Percentiles rank a stretch among this genome's conserved stretches.
Conservation (phyloP, 2,888 invertebrate genomes). For the Ashinkailepas kermadecensis region DNA sequence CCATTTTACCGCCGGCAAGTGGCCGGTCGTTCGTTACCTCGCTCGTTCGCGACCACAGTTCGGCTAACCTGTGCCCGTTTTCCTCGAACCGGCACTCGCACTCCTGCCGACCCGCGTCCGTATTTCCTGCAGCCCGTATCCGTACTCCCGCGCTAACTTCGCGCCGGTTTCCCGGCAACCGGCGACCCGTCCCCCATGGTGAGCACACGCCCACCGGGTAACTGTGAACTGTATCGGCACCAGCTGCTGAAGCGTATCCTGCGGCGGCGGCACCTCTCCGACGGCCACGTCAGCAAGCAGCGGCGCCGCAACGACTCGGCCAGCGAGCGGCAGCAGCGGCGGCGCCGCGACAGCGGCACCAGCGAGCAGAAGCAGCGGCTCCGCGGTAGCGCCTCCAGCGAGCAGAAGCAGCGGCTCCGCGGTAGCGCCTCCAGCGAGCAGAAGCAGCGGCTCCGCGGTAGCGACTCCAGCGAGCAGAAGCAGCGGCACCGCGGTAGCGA, state of each 20-base stretch:
- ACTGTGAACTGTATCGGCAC: neutral
- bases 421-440: neutral
- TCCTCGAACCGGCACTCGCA: no score
- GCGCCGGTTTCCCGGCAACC: no score
- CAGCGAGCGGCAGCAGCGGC: neutral
- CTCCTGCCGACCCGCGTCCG: no score
- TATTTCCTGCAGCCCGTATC: no score
- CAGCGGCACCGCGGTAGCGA: neutral
- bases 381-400: neutral
- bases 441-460: neutral
- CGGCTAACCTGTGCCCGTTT: no score
- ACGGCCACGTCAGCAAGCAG: neutral
- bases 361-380: neutral
- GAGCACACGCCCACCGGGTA: no score
- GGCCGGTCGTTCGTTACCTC: no score
- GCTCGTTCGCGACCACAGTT: no score
- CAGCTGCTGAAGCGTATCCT: conserved; percentile 6
- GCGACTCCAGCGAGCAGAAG: neutral
- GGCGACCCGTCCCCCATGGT: no score
- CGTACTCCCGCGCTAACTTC: no score
- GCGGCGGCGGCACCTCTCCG: neutral
- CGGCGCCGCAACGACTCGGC: neutral
- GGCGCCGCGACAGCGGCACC: neutral
- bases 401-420: neutral
- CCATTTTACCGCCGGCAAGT: no score